Conservation (phyloP, 23 tunicate species). For the Clavelina lepadiformis region DNA sequence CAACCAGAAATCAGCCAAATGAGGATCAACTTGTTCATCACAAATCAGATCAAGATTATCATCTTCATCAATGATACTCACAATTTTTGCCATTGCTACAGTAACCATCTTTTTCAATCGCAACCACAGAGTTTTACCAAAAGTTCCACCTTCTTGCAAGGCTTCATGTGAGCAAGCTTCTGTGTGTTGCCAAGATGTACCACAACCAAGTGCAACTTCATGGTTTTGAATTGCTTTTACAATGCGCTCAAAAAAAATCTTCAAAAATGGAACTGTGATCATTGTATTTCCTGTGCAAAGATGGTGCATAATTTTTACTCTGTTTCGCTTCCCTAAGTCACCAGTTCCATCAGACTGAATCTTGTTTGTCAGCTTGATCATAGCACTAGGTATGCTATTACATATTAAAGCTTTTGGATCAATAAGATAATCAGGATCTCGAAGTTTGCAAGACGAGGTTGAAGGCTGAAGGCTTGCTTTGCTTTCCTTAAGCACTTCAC, state of each 20-base stretch:
- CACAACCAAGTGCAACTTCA: background rate
- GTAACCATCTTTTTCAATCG: constrained; percentile 16
- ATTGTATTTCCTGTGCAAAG: background rate
- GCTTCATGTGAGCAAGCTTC: constrained; percentile 41
- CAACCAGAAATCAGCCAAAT: constrained; percentile 3
- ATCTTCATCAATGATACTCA: constrained; percentile 43
- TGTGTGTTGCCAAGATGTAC: constrained; percentile 13
- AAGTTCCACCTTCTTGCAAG: constrained; percentile 61
- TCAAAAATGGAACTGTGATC: constrained; percentile 6
- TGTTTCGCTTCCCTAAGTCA: background rate
- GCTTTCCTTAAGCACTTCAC: constrained; percentile 30
- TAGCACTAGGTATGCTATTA: constrained; percentile 29
- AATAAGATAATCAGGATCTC: constrained; percentile 1
- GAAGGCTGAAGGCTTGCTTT: background rate
- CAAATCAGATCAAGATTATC: constrained; percentile 43
- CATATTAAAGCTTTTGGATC: constrained; percentile 16
- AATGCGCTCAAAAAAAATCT: constrained; percentile 19
- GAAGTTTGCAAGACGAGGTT: constrained; percentile 5
- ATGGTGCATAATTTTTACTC: constrained; percentile 9
- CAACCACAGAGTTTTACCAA: constrained; percentile 56
- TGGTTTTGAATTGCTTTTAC: background rate
- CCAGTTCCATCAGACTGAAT: background rate
- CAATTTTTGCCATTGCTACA: constrained; percentile 34
- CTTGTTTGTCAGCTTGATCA: constrained; percentile 25
- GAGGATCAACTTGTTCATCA: background rate